These are phyloP conservation scores for Pangasianodon gigas DNA, from an alignment of 2,113 vertebrate species.

Conservation along the genomic window DNA sequence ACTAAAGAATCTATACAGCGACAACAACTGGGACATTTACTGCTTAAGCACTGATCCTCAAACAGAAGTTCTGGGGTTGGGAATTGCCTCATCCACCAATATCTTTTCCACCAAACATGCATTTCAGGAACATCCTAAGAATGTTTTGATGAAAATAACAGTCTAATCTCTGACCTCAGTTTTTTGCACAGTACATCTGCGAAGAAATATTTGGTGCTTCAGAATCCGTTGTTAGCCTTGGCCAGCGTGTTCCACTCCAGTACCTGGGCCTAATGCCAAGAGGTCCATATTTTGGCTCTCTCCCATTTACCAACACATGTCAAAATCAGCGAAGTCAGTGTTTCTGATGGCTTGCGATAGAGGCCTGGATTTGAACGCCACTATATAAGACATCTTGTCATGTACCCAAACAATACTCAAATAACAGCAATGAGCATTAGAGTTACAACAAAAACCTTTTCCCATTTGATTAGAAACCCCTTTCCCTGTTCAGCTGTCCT, in stretches of 20 bases:
- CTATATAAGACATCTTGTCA: not conserved
- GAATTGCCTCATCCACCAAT: not conserved
- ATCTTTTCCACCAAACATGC: not conserved
- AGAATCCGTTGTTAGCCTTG: not conserved
- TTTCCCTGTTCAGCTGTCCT: not conserved
- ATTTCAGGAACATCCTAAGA: constrained; percentile 3
- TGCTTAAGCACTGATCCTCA: not conserved
- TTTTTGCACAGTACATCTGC: not conserved
- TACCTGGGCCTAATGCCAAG: not conserved
- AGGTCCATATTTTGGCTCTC: not conserved
- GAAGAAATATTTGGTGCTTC: not conserved
- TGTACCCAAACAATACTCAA: not conserved
- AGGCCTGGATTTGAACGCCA: not conserved
- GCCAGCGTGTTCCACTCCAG: too few relatives aligned
- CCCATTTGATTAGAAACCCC: not conserved
- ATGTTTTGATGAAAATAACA: constrained; percentile 1
- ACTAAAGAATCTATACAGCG: not conserved
- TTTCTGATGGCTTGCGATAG: not conserved
- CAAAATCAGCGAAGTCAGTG: not conserved
- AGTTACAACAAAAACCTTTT: not conserved
- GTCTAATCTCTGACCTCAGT: not conserved
- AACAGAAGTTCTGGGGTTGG: constrained; percentile 15
- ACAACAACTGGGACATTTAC: not conserved
- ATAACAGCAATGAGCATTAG: not conserved
- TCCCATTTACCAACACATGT: not conserved